Conservation (phyloP, 2,888 invertebrate species). For the Lycia hirtaria region DNA sequence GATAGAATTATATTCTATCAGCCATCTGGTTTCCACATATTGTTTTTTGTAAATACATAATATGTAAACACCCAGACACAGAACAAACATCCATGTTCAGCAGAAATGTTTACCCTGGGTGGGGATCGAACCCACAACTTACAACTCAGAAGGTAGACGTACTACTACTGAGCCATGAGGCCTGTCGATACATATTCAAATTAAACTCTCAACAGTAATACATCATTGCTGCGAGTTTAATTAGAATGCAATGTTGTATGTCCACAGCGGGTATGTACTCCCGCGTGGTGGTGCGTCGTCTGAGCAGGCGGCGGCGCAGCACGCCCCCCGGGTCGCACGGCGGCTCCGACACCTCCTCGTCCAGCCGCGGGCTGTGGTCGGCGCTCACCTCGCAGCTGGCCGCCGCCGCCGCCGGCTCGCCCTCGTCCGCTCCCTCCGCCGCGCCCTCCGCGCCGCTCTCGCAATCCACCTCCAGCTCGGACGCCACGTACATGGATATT, state of each 20-base stretch:
- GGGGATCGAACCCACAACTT: no score
- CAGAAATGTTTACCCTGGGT: no score
- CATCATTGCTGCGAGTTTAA: background rate
- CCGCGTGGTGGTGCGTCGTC: slow-evolving; percentile 50
- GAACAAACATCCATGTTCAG: no score
- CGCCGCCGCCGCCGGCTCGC: slow-evolving; percentile 41
- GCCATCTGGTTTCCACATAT: no score
- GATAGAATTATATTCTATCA: no score
- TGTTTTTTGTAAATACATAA: no score
- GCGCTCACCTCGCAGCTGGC: slow-evolving; percentile 42
- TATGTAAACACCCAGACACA: no score
- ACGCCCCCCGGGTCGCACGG: slow-evolving; percentile 30
- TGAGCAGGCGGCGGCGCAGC: slow-evolving; percentile 37
- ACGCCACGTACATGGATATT: slow-evolving; percentile 77
- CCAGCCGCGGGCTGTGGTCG: slow-evolving; percentile 52
- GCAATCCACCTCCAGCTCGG: slow-evolving; percentile 42
- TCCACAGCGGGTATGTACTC: slow-evolving; percentile 46
- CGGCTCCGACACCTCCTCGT: slow-evolving; percentile 17
- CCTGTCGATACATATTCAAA: no score
- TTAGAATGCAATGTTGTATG: no score
- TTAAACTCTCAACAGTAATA: background rate
- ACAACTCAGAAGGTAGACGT: no score
- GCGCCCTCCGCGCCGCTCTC: slow-evolving; percentile 43
- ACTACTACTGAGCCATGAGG: no score
- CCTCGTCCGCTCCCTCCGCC: slow-evolving; percentile 46